phyloP scores from a whole-genome alignment of 2,113 vertebrate species.

The Burhinus bistriatus region DNA sequence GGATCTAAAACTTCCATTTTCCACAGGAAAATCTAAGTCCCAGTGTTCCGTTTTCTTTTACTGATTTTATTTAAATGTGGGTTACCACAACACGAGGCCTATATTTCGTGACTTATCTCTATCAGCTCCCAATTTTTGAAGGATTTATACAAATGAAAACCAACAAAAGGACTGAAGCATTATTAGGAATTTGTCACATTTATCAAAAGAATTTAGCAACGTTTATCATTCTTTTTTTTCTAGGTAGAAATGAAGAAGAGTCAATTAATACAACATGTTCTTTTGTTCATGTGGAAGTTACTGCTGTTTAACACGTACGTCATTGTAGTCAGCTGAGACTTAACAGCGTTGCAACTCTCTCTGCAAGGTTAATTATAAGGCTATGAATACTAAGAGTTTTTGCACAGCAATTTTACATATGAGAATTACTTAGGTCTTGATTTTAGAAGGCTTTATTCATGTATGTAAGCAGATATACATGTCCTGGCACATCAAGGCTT shows the following conservation, averaged over 20 bases:
- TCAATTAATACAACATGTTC: neutral
- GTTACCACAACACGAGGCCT: neutral
- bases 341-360: neutral
- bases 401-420: neutral
- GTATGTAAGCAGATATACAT: fast-evolving
- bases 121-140: neutral
- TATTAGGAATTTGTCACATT: neutral
- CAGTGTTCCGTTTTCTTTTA: neutral
- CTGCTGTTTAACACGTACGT: neutral
- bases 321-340: neutral
- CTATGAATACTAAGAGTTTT: neutral
- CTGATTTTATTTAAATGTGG: neutral
- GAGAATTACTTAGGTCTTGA: neutral
- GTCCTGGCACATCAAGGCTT: neutral
- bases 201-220: neutral
- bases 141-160: neutral
- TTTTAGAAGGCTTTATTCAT: neutral
- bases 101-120: neutral
- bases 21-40: neutral
- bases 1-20: neutral
- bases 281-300: neutral
- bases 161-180: neutral
- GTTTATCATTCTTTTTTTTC: neutral
- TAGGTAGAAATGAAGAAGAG: neutral
- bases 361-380: neutral